Conservation (phyloP, 2,888 invertebrate species). For the Hirtodrosophila histrioides region DNA sequence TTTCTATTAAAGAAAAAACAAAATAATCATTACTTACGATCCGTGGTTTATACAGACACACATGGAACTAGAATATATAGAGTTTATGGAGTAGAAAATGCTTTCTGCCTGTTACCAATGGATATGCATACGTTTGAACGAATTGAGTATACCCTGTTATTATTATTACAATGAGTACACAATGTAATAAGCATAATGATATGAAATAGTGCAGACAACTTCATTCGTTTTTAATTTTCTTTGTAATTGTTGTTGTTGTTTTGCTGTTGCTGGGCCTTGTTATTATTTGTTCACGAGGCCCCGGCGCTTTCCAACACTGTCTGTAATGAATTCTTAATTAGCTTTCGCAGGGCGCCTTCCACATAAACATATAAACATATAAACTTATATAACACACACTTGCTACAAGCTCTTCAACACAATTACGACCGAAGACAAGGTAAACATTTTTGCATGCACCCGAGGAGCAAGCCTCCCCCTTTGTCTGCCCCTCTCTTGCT, state of each 20-base stretch:
- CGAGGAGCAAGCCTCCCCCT: neutral
- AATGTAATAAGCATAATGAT: no score
- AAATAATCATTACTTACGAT: no score
- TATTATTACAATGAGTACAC: no score
- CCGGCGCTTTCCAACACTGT: slow-evolving; percentile 43
- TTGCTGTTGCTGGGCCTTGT: neutral
- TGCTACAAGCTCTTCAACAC: slow-evolving; percentile 10
- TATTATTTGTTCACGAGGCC: slow-evolving; percentile 14
- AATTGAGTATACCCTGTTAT: no score
- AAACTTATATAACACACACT: slow-evolving; percentile 4
- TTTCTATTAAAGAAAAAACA: no score
- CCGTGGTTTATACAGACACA: no score
- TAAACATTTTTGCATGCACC: slow-evolving; percentile 19
- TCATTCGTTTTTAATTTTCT: slow-evolving; percentile 2
- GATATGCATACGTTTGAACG: no score
- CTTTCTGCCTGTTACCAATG: no score
- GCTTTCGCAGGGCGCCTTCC: slow-evolving; percentile 28
- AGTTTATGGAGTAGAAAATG: no score
- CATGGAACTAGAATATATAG: no score
- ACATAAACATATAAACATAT: slow-evolving; percentile 1
- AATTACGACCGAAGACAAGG: slow-evolving; percentile 23
- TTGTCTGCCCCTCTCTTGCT: neutral
- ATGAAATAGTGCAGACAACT: neutral
- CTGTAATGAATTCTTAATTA: slow-evolving; percentile 66
- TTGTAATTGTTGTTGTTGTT: slow-evolving; percentile 16